Base-by-base conservation (phyloP, 53 echinoderm and acorn worm genomes). In the Henricia sp. region DNA sequence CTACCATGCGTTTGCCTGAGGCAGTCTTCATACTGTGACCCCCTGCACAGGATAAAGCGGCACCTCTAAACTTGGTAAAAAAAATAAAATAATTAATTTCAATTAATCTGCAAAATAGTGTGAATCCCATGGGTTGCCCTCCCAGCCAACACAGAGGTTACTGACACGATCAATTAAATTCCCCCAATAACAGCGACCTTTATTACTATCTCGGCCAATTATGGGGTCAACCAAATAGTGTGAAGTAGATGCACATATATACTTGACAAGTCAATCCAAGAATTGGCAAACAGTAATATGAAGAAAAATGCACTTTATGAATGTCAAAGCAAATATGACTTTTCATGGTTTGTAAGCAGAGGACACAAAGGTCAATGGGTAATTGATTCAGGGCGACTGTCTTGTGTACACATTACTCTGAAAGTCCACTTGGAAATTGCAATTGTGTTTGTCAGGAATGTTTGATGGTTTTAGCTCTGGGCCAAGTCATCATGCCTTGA, bases 181-280 rank as follows among this genome's bases (percentile, higher is more conserved):
- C 8, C 24, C 50, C 32, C 71, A 28, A 27, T 11, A 29, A 13
- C 17, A 70, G 12, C 14, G 26, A 32, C 32, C 64, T 64, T 20
- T 71, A 36, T 14, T 20, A 64, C 30, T 28, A 50, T 26, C 71
- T 50, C 26, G 28, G 51, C 51, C 71, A 71, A 51, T 28, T 71
- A 71, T 29, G 10, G 33, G 71, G 71, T 52, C 48, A 71, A 71
- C 51, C 52, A 71, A 71, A 71, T 29, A 71, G 46, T 50, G 71
- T 32, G 51, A 71, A 71, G 71, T 36, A 52, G 71, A 50, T 68
- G 27, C 9, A 19, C 17, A 30, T 4, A 55, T 64, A 37, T 39
- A 37, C 71, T 71, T 71, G 24, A 34, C 32, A 50, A 19, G 29
- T 50, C 32, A 17, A 25, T 26, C 43, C 24, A 9, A 27, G 0